Evolutionary conservation across 1,140 invertebrate genomes (phyloP), one percentile per base, ranked within the genome.

Genomic region (Drosophila kohkoa): DNA sequence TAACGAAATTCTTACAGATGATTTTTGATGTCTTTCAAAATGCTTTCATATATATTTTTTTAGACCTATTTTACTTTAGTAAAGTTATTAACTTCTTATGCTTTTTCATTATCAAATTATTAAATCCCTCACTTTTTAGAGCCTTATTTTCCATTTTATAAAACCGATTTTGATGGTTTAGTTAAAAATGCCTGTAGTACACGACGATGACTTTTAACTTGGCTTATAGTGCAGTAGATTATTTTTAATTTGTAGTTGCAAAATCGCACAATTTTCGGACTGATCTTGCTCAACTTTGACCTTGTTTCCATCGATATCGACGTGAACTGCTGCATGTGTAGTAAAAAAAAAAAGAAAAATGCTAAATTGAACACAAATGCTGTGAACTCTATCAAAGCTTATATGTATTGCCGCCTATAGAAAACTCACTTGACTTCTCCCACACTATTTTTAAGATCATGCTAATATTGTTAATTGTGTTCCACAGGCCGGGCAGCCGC

Each of bases 401-500:
- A 32, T 54, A 28, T 69, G 58, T 70, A 57, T 25, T 62, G 35
- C 67, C 73, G 67, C 73, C 67, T 64, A 28, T 45, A 68, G 28
- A 45, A 45, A 46, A 7, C 54, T 43, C 11, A 51, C 32, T 20
- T 54, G 32, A 25, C 20, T 25, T 2, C 30, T 41, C 28, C 8
- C 28, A 10, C 2, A 13, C 25, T 35, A 16, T 30, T 5, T 49
- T 59, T 35, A 41, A 35, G 16, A 52, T 64, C n/a, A 28, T 25
- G 30, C 38, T 72, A 72, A 74, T 51, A n/a, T 46, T n/a, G n/a
- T 1, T 3, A 0, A 13, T 1, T 38, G 2, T 10, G 8, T 3
- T 81, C 16, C 52, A 25, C 87, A 92, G 92, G 77, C 80, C 60
- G 91, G 88, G 60, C 92, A 92, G 58, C 88, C 86, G 52, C 69